These are phyloP conservation scores for Chiropotes sagulatus DNA, from an alignment of 2,797 vertebrate species.

Conservation along the genomic window DNA sequence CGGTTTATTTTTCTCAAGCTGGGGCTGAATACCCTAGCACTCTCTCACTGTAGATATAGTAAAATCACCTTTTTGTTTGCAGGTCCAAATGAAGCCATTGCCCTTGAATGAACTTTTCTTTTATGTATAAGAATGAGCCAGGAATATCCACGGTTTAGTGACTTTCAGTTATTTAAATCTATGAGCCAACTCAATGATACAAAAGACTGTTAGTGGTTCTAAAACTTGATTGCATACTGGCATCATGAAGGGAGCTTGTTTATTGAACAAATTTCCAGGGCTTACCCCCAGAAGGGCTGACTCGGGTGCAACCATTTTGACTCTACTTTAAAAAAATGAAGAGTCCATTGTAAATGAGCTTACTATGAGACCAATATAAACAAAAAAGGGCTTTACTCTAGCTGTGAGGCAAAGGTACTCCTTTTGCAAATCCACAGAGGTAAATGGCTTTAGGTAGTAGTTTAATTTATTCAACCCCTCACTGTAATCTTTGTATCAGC, in stretches of 20 bases:
- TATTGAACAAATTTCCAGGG: background rate
- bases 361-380: background rate
- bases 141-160: slow-evolving; percentile 55
- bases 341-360: background rate
- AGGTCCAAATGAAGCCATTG: background rate
- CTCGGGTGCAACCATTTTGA: background rate
- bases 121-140: slow-evolving; percentile 31
- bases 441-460: background rate
- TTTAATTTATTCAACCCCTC: background rate
- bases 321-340: background rate
- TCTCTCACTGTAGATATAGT: background rate
- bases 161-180: slow-evolving; percentile 43
- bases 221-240: background rate
- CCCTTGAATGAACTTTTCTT: slow-evolving; percentile 36
- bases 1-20: background rate
- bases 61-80: background rate
- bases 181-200: slow-evolving; percentile 31
- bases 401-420: background rate
- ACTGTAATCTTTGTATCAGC: background rate
- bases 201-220: slow-evolving; percentile 27
- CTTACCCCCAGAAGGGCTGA: slow-evolving; percentile 1
- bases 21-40: background rate
- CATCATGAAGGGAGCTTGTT: background rate
- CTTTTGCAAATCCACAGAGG: background rate
- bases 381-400: background rate